These are phyloP conservation scores for Hyposoter dolosus DNA, from an alignment of 2,888 invertebrate species.

Conservation along the genomic window DNA sequence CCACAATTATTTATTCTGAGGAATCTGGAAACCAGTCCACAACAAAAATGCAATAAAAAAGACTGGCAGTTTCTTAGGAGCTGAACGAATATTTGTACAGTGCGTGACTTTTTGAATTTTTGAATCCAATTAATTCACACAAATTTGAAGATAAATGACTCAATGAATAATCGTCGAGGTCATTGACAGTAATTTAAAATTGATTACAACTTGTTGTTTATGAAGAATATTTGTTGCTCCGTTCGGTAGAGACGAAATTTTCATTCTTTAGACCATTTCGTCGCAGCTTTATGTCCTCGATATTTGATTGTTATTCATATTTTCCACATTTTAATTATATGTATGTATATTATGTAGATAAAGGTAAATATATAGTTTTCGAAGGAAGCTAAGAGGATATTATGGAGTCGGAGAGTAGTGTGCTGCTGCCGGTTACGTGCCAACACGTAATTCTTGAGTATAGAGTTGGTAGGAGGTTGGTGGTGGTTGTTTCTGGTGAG, in stretches of 20 bases:
- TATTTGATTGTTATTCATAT: neutral
- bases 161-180: neutral
- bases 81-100: neutral
- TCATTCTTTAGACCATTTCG: neutral
- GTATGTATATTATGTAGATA: neutral
- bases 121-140: neutral
- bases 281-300: neutral
- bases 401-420: conserved; percentile 45
- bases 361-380: neutral
- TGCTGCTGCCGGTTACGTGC: conserved; percentile 62
- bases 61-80: neutral
- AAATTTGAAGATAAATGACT: neutral
- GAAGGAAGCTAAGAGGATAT: conserved; percentile 18
- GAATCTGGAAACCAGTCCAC: neutral
- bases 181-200: neutral
- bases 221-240: neutral
- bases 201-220: neutral
- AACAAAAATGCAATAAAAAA: neutral
- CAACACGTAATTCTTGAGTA: conserved; percentile 67
- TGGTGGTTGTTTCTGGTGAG: conserved; percentile 39
- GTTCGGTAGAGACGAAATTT: neutral
- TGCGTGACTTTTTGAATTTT: neutral
- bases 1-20: no score
- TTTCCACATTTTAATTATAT: neutral
- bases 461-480: conserved; percentile 44